Percentiles rank a stretch among this genome's conserved stretches.
phyloP scores from a whole-genome alignment of 2,113 vertebrate species.

The Cynoglossus semilaevis region DNA sequence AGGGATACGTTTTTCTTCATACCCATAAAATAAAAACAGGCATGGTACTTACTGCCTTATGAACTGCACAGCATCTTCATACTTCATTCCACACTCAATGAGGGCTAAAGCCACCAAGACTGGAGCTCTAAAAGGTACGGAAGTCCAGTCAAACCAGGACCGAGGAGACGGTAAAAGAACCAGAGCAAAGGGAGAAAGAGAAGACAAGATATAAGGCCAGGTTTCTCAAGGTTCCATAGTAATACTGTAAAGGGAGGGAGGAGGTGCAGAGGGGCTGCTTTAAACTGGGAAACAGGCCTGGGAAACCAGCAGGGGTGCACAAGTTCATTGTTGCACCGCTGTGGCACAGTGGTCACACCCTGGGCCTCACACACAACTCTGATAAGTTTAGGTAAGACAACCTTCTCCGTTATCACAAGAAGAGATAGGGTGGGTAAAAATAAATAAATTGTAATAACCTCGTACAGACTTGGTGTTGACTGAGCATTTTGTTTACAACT shows the following conservation, averaged over 20 bases:
- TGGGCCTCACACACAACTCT: conserved; percentile 15
- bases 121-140: conserved; percentile 84
- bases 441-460: conserved; percentile 28
- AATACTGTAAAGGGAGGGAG: conserved; percentile 19
- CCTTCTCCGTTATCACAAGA: conserved; percentile 49
- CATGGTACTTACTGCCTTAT: conserved; percentile 92
- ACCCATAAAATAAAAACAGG: neutral
- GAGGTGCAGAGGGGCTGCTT: conserved; percentile 3
- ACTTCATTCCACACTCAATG: conserved; percentile 98
- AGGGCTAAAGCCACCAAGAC: conserved; percentile 97
- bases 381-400: conserved; percentile 62
- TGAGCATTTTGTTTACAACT: conserved; percentile 28
- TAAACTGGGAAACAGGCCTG: conserved; percentile 71
- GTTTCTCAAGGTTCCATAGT: conserved; percentile 54
- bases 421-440: conserved; percentile 16
- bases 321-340: conserved; percentile 50
- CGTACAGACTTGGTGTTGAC: conserved; percentile 24
- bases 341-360: conserved; percentile 35
- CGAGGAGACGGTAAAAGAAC: conserved; percentile 35
- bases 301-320: conserved; percentile 66
- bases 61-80: conserved; percentile 98
- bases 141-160: conserved; percentile 30
- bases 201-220: conserved; percentile 59
- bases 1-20: neutral
- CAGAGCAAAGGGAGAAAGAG: conserved; percentile 28